A percentile compares a stretch with the other conserved stretches of the same genome.
These are phyloP conservation scores for Siniperca obscura DNA, from an alignment of 2,797 vertebrate species.

Conservation along the genomic window DNA sequence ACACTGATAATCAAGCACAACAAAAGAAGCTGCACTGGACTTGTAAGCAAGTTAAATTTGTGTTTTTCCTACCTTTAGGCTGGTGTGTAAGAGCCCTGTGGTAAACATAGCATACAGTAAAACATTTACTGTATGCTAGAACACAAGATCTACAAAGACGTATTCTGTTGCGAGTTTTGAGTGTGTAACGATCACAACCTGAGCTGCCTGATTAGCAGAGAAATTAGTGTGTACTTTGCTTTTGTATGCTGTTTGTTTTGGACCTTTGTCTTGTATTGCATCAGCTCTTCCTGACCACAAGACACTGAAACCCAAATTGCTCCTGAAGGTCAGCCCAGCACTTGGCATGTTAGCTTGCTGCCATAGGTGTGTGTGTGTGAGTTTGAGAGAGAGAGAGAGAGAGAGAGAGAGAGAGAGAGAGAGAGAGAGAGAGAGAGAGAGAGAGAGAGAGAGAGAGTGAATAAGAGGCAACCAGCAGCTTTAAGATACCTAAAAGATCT, in stretches of 20 bases:
- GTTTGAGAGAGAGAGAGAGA: too few species aligned
- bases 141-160: not conserved
- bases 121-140: not conserved
- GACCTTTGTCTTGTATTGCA: not conserved
- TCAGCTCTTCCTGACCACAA: not conserved
- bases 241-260: not conserved
- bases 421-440: too few species aligned
- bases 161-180: not conserved
- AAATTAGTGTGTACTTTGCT: not conserved
- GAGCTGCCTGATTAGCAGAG: not conserved
- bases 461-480: not conserved
- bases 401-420: too few species aligned
- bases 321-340: not conserved
- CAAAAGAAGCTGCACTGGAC: constrained; percentile 42
- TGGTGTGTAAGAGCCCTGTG: not conserved
- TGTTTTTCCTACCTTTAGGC: not conserved
- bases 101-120: constrained; percentile 1
- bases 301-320: not conserved
- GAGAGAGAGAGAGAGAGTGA: too few species aligned
- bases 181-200: not conserved
- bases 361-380: not conserved
- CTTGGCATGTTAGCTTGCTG: not conserved
- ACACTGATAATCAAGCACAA: constrained; percentile 18
- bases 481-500: not conserved
- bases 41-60: constrained; percentile 18